These are phyloP conservation scores for Sinelater perroti DNA, from an alignment of 2,888 invertebrate genomes.

Conservation along the genomic window DNA sequence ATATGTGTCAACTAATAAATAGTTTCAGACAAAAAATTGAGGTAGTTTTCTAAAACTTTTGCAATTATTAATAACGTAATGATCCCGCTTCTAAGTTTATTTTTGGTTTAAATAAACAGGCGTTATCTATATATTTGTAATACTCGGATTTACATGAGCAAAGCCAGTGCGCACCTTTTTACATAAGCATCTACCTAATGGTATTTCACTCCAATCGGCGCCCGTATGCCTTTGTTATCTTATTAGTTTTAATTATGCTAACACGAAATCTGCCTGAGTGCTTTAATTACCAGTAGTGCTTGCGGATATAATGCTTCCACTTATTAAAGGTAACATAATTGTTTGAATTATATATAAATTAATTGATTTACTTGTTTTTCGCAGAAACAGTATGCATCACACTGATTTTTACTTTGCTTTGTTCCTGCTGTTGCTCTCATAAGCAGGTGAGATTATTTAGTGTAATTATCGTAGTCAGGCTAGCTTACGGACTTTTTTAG, in stretches of 20 bases:
- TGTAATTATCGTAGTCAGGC: neutral
- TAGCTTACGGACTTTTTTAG: conserved; percentile 13
- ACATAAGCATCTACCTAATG: conserved; percentile 14
- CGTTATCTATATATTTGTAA: conserved; percentile 10
- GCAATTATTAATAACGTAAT: no score
- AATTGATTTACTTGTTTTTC: neutral
- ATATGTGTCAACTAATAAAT: no score
- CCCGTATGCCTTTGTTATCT: conserved; percentile 28
- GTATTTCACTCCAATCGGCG: neutral
- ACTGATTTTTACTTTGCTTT: neutral
- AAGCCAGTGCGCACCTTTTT: conserved; percentile 19
- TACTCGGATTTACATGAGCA: conserved; percentile 16
- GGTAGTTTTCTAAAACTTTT: no score
- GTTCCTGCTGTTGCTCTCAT: neutral
- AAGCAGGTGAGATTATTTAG: conserved; percentile 10
- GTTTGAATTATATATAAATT: neutral
- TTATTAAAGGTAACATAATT: conserved; percentile 21
- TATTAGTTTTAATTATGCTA: conserved; percentile 23
- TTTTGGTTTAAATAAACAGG: no score
- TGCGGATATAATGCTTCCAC: conserved; percentile 21
- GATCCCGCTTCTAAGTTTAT: no score
- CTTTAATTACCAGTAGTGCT: conserved; percentile 22
- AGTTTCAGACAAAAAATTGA: no score
- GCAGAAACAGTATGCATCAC: neutral
- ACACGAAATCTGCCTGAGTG: conserved; percentile 20